Evolutionary conservation across 1,140 invertebrate species (phyloP), one percentile per base, ranked within the genome.

Genomic region (Musca vetustissima): DNA sequence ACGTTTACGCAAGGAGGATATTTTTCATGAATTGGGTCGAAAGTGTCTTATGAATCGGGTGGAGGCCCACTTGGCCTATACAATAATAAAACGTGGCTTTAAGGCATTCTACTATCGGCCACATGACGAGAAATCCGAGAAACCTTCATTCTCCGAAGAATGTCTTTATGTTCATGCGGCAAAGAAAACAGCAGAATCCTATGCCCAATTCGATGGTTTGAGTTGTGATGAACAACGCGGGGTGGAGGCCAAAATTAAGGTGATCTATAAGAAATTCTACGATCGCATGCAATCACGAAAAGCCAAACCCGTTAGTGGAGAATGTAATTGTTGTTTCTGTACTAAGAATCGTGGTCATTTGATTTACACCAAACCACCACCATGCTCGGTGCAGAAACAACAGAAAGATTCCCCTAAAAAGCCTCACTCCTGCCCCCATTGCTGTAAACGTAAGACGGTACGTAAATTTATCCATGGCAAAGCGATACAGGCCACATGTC

Each of bases 11-110:
- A 81, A 81, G 36, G 79, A 81, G 67, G 79, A 81, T 59, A 67
- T 81, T 9, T 81, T 81, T 47, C 76, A 81, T 66, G 79, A 81
- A 50, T 48, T 81, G 67, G 77, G 77, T 36, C 79, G 79, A 17
- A 78, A 79, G 53, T 81, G 79, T 43, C 71, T 79, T 14, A 81
- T 81, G 79, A 81, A 81, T 70, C 76, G 77, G 50, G 75, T 81
- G 14, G 79, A 81, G 47, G 79, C 79, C 0, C 77, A 81, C 64
- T 49, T 81, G 64, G 76, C 79, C 17, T 81, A 81, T 22, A 73
- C 69, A 8, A 81, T 81, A 13, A 74, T 81, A 0, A 81, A 81
- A 72, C 72, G 77, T 1, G 79, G 74, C 61, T 81, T 81, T 57
- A 81, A 81, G 64, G 79, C 79, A 32, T 81, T 75, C 67, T 81